Base-by-base conservation (phyloP, 2,797 vertebrate genomes). In the Esox lucius region DNA sequence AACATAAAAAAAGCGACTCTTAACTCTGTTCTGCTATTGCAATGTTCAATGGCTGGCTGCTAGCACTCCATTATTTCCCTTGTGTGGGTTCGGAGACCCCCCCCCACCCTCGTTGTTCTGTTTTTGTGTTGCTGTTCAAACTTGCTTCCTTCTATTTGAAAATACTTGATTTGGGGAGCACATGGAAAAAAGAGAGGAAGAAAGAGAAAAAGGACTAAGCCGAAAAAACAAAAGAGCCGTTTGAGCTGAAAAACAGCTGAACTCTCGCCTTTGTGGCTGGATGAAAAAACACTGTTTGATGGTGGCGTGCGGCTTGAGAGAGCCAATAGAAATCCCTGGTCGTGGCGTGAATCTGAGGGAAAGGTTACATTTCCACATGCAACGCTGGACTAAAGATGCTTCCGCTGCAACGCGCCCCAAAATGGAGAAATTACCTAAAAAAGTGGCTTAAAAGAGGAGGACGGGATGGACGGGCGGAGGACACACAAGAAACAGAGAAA, bases 61-160 rank as follows among this genome's bases (percentile, higher is more conserved):
- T 82, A 85, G 85, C 80, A 53, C 71, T 70, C 79, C 72, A 81
- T 92, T 91, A 93, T 93, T 92, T 94, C 91, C 91, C 91, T 81
- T 39, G 91, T 93, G 90, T 80, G 59, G 24, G 80, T 11, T n/a
- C 31, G 75, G 76, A 80, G 85, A 85, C 81, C 77, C 79, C 73
- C 68, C 70, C 73, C 79, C 73, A 68, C 70, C 73, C 78, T 85
- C 87, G 78, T 84, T 81, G 87, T 87, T 90, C 78, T 80, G 69
- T 75, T 81, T 73, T 84, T 86, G 83, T 84, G 83, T 81, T 71
- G 72, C 46, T 81, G 85, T 87, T 92, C 90, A 87, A 90, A 91
- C 87, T 86, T 76, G 81, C 87, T 90, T 89, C 86, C 81, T 83
- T 87, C 83, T 83, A 84, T 90, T 88, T 86, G 84, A 86, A 91